These are phyloP conservation scores for Ricordea florida DNA, from an alignment of 92 coral and sea anemone species.

Conservation along the genomic window DNA sequence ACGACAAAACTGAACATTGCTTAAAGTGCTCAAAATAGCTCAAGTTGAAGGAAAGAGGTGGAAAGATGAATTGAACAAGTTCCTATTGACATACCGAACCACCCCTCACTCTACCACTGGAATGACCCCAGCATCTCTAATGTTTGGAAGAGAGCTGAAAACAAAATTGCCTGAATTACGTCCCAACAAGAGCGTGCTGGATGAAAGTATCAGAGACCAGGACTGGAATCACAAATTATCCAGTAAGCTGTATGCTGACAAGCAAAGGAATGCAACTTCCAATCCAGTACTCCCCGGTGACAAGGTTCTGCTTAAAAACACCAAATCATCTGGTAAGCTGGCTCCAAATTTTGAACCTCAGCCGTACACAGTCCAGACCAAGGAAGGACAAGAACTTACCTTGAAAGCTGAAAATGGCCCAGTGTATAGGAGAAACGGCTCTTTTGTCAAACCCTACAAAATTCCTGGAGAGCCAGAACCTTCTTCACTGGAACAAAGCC, in stretches of 20 bases:
- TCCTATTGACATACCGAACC: slow-evolving; percentile 49
- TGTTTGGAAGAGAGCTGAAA: slow-evolving; percentile 46
- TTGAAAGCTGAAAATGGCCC: slow-evolving; percentile 12
- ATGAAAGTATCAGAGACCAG: slow-evolving; percentile 39
- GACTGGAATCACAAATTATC: slow-evolving; percentile 40
- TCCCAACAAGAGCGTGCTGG: slow-evolving; percentile 32
- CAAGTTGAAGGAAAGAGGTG: slow-evolving; percentile 33
- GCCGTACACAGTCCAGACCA: slow-evolving; percentile 63
- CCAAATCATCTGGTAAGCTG: slow-evolving; percentile 46
- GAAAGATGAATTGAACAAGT: slow-evolving; percentile 40
- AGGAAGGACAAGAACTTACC: slow-evolving; percentile 44
- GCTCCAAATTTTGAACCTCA: slow-evolving; percentile 15
- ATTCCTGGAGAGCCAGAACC: slow-evolving; percentile 7
- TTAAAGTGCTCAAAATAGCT: slow-evolving; percentile 34
- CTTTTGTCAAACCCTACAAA: slow-evolving; percentile 35
- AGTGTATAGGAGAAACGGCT: slow-evolving; percentile 39
- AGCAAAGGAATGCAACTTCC: neutral
- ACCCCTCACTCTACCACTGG: slow-evolving; percentile 51
- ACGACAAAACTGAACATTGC: slow-evolving; percentile 36
- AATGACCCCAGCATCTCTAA: slow-evolving; percentile 33
- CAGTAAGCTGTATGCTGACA: slow-evolving; percentile 29
- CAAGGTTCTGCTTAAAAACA: slow-evolving; percentile 19
- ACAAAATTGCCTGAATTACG: slow-evolving; percentile 35
- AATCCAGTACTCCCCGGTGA: slow-evolving; percentile 14
- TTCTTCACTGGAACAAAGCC: neutral